phyloP scores from a whole-genome alignment of 2,113 vertebrate species.

The Mobula birostris region DNA sequence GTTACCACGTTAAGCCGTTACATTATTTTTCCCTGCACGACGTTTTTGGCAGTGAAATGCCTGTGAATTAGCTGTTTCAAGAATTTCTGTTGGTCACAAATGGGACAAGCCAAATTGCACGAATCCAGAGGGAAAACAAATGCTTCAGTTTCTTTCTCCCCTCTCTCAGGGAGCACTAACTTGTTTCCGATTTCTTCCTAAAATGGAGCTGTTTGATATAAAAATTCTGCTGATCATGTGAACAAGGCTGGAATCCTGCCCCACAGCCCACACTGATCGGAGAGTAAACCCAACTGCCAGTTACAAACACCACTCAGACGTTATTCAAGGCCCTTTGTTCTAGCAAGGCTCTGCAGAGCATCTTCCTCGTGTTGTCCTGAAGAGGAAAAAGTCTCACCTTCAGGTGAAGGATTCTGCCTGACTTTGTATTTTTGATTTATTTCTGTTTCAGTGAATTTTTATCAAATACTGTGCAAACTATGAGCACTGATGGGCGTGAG shows the following conservation, averaged over 20 bases:
- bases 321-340: not conserved
- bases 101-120: not conserved
- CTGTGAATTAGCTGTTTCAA: conserved; percentile 11
- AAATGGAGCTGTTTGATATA: not conserved
- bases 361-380: not conserved
- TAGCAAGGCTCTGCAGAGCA: too few relatives aligned
- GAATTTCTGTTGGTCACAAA: not conserved
- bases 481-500: not conserved
- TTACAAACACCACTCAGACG: not conserved
- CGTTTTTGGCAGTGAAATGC: not conserved
- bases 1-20: conserved; percentile 7
- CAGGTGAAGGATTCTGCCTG: not conserved
- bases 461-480: not conserved
- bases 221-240: conserved; percentile 5
- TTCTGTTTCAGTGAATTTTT: conserved; percentile 3
- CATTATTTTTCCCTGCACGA: conserved; percentile 1
- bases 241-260: not conserved
- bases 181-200: not conserved
- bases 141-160: not conserved
- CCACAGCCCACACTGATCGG: not conserved
- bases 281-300: not conserved
- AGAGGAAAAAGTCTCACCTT: not conserved
- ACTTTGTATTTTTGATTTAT: not conserved
- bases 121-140: conserved; percentile 23
- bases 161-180: not conserved